Evolutionary conservation across 53 echinoderm and acorn worm genomes (phyloP).

Genomic region (Paracentrotus lividus): DNA sequence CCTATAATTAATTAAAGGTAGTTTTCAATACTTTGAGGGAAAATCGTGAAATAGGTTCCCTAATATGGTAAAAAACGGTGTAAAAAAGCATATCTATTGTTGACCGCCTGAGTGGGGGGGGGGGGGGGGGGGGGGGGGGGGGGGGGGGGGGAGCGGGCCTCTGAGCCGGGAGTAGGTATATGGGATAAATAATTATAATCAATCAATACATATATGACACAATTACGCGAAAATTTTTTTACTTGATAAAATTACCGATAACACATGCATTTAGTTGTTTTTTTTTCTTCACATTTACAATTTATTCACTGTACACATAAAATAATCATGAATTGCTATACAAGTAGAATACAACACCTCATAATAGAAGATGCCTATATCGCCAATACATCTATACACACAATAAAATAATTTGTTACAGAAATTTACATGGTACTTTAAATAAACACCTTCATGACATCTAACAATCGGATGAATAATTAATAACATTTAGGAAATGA

Average conservation of each 20-base stretch:
- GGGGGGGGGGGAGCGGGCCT: neutral
- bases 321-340: slow-evolving; percentile 27
- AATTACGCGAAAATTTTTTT: neutral
- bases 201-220: neutral
- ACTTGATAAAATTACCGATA: neutral
- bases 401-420: slow-evolving; percentile 58
- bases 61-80: no score
- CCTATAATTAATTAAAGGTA: no score
- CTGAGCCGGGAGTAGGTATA: neutral
- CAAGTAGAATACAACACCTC: slow-evolving; percentile 45
- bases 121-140: neutral
- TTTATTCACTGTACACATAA: slow-evolving; percentile 69
- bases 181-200: neutral
- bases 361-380: neutral
- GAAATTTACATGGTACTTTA: slow-evolving; percentile 48
- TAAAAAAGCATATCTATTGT: no score
- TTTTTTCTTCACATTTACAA: slow-evolving; percentile 23
- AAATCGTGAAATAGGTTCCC: no score
- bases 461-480: slow-evolving; percentile 24
- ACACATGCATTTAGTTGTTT: neutral
- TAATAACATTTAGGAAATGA: neutral
- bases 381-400: slow-evolving; percentile 60
- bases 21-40: no score
- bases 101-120: no score
- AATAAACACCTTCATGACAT: slow-evolving; percentile 9